A percentile compares a stretch with the other conserved stretches of the same genome.
These are phyloP conservation scores for Conops quadrifasciatus DNA, from an alignment of 2,888 invertebrate species.

Conservation along the genomic window DNA sequence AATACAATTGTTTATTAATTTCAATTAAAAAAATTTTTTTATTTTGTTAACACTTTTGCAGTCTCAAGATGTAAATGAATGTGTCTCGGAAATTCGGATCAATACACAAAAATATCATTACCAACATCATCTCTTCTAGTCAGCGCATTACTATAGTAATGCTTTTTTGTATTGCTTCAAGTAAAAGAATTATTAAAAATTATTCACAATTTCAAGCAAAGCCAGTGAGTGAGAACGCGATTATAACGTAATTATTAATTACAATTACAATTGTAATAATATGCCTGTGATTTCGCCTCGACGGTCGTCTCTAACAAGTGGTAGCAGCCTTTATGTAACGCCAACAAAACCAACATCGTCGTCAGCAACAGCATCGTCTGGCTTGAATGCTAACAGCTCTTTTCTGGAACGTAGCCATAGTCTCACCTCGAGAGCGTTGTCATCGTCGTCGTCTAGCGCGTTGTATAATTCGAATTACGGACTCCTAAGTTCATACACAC, in stretches of 20 bases:
- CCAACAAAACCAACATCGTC: constrained; percentile 51
- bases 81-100: constrained; percentile 3
- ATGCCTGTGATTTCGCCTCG: constrained; percentile 66
- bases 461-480: constrained; percentile 48
- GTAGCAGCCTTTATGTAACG: constrained; percentile 64
- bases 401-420: constrained; percentile 58
- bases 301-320: constrained; percentile 64
- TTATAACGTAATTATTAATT: neutral
- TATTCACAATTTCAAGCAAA: neutral
- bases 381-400: constrained; percentile 46
- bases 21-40: neutral
- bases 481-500: constrained; percentile 47
- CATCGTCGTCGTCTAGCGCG: constrained; percentile 48
- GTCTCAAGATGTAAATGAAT: constrained; percentile 14
- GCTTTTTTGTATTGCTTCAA: neutral
- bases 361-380: constrained; percentile 35
- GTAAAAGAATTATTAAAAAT: too few species aligned
- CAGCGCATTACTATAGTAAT: neutral
- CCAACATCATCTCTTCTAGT: neutral
- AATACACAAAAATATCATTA: neutral
- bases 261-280: constrained; percentile 57
- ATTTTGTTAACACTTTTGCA: neutral
- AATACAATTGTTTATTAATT: neutral
- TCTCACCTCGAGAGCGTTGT: constrained; percentile 55
- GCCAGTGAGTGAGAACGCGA: constrained; percentile 3